Evolutionary conservation across 2,797 vertebrate genomes (phyloP).

Genomic region (Chloroceryle inda): DNA sequence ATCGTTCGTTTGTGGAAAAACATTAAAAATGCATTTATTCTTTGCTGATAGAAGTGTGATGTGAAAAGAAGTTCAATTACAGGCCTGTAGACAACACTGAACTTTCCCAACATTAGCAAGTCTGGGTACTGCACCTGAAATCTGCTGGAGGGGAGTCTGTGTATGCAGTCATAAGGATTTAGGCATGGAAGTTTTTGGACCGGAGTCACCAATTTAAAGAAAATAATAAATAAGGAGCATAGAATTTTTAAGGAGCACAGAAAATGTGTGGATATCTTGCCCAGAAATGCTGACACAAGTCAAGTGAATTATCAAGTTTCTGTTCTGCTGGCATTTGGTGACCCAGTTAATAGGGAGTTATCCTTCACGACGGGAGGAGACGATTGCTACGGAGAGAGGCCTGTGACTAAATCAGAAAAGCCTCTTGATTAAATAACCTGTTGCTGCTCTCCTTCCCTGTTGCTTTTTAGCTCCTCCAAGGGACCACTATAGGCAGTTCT

Average conservation of each 20-base stretch:
- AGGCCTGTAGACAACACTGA: neutral
- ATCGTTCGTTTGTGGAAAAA: neutral
- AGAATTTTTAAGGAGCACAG: neutral
- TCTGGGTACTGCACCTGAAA: neutral
- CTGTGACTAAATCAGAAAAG: conserved; percentile 11
- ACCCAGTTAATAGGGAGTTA: conserved; percentile 22
- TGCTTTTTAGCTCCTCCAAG: neutral
- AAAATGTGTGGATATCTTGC: neutral
- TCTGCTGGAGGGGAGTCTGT: neutral
- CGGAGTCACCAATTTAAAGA: neutral
- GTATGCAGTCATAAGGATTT: neutral
- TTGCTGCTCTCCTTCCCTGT: neutral
- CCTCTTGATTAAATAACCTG: neutral
- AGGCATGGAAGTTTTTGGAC: neutral
- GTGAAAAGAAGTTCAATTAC: neutral
- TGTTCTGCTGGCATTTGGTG: neutral
- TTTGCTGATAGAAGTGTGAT: neutral
- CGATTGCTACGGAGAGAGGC: neutral
- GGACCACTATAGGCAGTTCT: neutral
- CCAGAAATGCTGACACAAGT: neutral
- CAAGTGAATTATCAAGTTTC: neutral
- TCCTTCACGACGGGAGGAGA: neutral
- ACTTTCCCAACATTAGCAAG: neutral
- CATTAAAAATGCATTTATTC: neutral
- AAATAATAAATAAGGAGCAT: neutral